These are phyloP conservation scores for Nezara viridula DNA, from an alignment of 2,888 invertebrate species.

Conservation along the genomic window DNA sequence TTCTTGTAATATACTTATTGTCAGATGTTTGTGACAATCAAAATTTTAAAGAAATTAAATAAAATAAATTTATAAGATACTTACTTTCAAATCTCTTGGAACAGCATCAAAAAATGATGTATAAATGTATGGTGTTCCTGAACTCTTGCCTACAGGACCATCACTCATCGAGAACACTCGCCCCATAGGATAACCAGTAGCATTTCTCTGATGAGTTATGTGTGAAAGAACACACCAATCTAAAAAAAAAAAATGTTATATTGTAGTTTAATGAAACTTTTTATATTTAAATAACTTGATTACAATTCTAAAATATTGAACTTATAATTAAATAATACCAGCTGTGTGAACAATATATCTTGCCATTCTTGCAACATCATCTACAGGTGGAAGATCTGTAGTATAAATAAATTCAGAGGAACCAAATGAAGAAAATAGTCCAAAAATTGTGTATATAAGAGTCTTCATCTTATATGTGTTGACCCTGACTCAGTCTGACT, in stretches of 20 bases:
- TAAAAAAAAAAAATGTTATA: conserved; percentile 51
- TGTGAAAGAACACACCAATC: conserved; percentile 60
- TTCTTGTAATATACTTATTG: background rate
- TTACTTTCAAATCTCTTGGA: conserved; percentile 64
- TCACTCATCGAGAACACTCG: conserved; percentile 81
- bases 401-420: background rate
- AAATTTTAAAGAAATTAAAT: background rate
- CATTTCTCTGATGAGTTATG: conserved; percentile 74
- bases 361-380: conserved; percentile 77
- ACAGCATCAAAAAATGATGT: conserved; percentile 68
- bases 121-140: conserved; percentile 82
- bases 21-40: background rate
- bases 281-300: background rate
- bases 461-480: background rate
- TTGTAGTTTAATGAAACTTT: background rate
- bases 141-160: conserved; percentile 77
- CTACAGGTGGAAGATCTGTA: conserved; percentile 72
- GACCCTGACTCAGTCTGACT: background rate
- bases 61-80: background rate
- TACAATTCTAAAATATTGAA: background rate
- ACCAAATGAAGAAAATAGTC: background rate
- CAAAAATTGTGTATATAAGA: background rate
- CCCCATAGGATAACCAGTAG: conserved; percentile 77
- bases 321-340: conserved; percentile 70
- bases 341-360: conserved; percentile 80